These are phyloP conservation scores for Tupaia tana DNA, from an alignment of 2,113 vertebrate species.

Conservation along the genomic window DNA sequence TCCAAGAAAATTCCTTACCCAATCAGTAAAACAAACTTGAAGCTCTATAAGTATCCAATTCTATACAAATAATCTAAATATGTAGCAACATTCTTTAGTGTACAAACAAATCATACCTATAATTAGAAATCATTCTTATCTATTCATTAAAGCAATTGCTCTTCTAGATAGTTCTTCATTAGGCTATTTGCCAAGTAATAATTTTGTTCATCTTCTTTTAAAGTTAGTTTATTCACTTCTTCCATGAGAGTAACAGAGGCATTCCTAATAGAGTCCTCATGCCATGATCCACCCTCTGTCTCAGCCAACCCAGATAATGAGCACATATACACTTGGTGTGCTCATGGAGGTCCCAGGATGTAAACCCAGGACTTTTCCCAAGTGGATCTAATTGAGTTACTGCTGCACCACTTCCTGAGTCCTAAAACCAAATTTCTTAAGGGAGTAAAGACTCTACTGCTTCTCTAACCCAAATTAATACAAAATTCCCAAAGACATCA, in stretches of 20 bases:
- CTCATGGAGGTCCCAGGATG: too few species aligned
- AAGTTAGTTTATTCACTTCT: too few species aligned
- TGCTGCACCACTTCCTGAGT: too few species aligned
- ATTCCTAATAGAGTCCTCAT: too few species aligned
- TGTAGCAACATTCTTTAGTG: background rate
- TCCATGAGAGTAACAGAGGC: too few species aligned
- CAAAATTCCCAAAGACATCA: background rate
- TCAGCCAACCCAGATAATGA: too few species aligned
- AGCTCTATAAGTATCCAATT: background rate
- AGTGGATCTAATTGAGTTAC: too few species aligned
- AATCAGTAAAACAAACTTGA: background rate
- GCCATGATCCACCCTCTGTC: too few species aligned
- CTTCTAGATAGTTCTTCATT: background rate
- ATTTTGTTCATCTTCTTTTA: too few species aligned
- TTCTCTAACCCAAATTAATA: constrained; percentile 21
- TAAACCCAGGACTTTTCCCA: too few species aligned
- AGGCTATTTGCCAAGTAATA: constrained; percentile 29
- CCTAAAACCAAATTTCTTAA: constrained; percentile 15
- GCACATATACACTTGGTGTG: too few species aligned
- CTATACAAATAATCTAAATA: constrained; percentile 27
- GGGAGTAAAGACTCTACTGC: fast-evolving
- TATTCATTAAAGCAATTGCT: constrained; percentile 33
- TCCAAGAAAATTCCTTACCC: constrained; percentile 31
- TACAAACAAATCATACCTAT: constrained; percentile 34
- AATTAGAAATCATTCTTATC: constrained; percentile 49